A percentile compares a stretch with the other conserved stretches of the same genome.
phyloP scores from a whole-genome alignment of 1,140 invertebrate species.

The Agrypnia vestita region DNA sequence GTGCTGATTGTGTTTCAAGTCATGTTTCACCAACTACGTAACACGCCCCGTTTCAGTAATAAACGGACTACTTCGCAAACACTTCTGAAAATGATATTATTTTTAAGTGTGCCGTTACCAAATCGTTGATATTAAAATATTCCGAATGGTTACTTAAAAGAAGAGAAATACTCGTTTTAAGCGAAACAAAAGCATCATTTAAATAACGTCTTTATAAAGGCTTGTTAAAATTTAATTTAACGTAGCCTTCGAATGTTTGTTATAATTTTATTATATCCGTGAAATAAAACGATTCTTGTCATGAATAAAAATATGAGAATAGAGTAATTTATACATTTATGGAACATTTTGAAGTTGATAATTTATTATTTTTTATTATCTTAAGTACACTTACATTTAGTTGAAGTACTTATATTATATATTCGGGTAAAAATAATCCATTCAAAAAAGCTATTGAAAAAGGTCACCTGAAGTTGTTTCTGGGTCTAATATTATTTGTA shows the following conservation, averaged over 20 bases:
- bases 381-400: too few species aligned
- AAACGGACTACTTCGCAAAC: constrained; percentile 18
- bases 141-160: constrained; percentile 14
- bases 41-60: background rate
- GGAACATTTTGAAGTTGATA: too few species aligned
- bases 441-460: too few species aligned
- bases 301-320: too few species aligned
- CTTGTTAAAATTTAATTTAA: constrained; percentile 6
- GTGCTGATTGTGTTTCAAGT: constrained; percentile 2
- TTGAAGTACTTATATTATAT: too few species aligned
- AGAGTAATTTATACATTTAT: too few species aligned
- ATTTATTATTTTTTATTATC: too few species aligned
- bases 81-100: constrained; percentile 3
- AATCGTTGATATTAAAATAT: constrained; percentile 20
- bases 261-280: background rate
- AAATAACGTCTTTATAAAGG: constrained; percentile 5
- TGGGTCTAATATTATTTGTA: too few species aligned
- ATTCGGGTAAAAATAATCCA: too few species aligned
- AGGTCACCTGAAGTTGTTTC: too few species aligned
- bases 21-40: background rate
- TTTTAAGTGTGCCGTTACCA: constrained; percentile 10
- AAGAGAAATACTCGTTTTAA: constrained; percentile 14
- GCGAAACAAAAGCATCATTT: constrained; percentile 2
- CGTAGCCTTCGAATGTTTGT: background rate
- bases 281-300: too few species aligned